phyloP scores from a whole-genome alignment of 2,113 vertebrate genomes.

The Panthera leo region DNA sequence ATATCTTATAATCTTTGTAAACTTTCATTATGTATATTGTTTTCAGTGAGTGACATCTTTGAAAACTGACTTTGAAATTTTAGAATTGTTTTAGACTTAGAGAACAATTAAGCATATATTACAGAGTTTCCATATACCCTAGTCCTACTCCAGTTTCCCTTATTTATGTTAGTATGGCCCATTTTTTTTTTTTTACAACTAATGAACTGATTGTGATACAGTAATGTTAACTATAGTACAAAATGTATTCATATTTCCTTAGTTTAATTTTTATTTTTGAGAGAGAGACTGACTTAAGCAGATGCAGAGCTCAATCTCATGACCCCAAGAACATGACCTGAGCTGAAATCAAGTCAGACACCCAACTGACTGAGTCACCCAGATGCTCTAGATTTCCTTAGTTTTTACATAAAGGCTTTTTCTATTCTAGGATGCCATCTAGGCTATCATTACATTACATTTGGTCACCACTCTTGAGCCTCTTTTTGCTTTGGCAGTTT shows the following conservation, averaged over 20 bases:
- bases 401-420: background rate
- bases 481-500: background rate
- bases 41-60: background rate
- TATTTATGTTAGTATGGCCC: background rate
- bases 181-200: background rate
- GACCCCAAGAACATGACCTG: too few relatives aligned
- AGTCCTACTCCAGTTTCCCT: accelerated
- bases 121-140: background rate
- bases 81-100: background rate
- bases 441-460: background rate
- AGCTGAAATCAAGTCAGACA: too few relatives aligned
- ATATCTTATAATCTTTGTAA: background rate
- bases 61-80: conserved; percentile 5
- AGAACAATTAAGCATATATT: background rate
- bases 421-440: background rate
- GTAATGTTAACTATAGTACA: background rate
- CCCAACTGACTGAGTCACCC: too few relatives aligned
- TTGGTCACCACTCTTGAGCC: background rate
- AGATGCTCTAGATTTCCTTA: background rate
- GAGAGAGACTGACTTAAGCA: too few relatives aligned
- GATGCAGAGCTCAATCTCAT: too few relatives aligned
- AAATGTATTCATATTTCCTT: background rate
- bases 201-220: background rate
- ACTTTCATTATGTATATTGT: background rate
- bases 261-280: background rate